phyloP scores from a whole-genome alignment of 2,113 vertebrate genomes.

The Pelusios castaneus region DNA sequence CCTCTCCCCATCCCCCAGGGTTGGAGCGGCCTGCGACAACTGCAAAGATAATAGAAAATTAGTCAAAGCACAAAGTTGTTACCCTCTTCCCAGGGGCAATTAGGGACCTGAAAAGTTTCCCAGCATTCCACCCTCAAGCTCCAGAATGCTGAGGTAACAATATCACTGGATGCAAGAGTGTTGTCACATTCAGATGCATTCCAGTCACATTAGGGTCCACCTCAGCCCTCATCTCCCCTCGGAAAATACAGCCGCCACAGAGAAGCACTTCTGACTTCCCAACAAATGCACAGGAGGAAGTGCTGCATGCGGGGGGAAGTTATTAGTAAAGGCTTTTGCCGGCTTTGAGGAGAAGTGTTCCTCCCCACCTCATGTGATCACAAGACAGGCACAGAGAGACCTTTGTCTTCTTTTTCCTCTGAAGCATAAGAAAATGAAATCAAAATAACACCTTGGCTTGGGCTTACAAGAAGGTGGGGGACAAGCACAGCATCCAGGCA shows the following conservation, averaged over 20 bases:
- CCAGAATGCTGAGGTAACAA: neutral
- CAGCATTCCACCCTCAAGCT: neutral
- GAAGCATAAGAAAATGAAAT: neutral
- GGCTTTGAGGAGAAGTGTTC: neutral
- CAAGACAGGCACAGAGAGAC: neutral
- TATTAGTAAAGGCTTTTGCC: neutral
- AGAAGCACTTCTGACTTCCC: neutral
- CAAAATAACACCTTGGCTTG: neutral
- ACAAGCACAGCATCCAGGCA: neutral
- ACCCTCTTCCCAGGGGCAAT: neutral
- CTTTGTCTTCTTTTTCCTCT: slow-evolving; percentile 10
- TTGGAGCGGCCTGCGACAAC: slow-evolving; percentile 81
- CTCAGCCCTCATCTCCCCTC: neutral
- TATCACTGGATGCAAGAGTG: neutral
- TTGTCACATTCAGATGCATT: neutral
- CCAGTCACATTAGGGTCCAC: neutral
- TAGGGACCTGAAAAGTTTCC: neutral
- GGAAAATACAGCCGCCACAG: neutral
- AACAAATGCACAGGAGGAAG: neutral
- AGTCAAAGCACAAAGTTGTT: slow-evolving; percentile 27
- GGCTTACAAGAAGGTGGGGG: neutral
- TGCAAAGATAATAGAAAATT: slow-evolving; percentile 69
- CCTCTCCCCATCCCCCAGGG: slow-evolving; percentile 74
- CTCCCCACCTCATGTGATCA: neutral
- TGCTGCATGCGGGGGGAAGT: neutral